Evolutionary conservation across 2,888 invertebrate species (phyloP), one percentile per base, ranked within the genome.

Genomic region (Andrena marginata): DNA sequence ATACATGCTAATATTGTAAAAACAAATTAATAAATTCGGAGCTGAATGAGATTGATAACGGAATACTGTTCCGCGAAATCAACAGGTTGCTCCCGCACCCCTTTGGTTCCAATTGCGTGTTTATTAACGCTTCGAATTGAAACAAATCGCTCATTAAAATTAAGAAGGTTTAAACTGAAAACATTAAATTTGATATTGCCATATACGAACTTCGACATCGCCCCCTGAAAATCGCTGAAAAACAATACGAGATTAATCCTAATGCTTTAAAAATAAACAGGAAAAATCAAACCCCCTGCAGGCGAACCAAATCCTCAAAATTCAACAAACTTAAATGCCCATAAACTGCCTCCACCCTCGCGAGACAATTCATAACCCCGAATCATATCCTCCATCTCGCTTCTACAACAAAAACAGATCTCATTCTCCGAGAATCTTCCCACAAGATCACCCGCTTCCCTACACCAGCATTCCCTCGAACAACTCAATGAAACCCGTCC

Each of bases 61-160:
- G 20, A 20, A 48, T 29, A 29, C 6, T 29, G n/a, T 10, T 23
- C 7, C 16, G 35, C 6, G 48, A 64, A 33, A 87, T 82, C 86
- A 87, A 86, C 86, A 86, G 86, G 86, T 86, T 77, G 88, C 31
- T 49, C 10, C 49, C 10, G 0, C 6, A 20, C 42, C n/a, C 35
- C 10, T 42, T 42, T 42, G 42, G 42, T 16, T 42, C 16, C 5
- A 42, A 42, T 42, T 16, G 4, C 5, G 16, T 1, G 42, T 42
- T 42, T 1, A 13, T 42, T 42, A 42, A 42, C 13, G 42, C 42
- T 42, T 42, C 42, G 13, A 42, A 16, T 42, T 42, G 16, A 42
- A 42, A 16, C 4, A 13, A 42, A 4, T 42, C 42, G 16, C 5
- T 42, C 16, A 42, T 42, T 0, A 42, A 42, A 16, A 42, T 42